Evolutionary conservation across 2,888 invertebrate species (phyloP).

Genomic region (Drosophila atripex): DNA sequence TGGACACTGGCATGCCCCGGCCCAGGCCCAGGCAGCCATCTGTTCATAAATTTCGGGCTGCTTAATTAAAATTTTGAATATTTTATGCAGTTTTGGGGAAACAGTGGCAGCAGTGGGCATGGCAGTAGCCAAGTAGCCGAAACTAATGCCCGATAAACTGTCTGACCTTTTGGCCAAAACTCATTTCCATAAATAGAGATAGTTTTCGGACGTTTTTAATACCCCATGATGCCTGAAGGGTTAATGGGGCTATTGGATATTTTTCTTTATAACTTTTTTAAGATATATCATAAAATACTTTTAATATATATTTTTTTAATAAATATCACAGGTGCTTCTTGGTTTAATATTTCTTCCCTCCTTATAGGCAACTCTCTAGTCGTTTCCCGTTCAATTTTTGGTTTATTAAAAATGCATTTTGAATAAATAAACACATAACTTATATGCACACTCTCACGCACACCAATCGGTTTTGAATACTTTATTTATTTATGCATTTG

Average conservation of each 20-base stretch:
- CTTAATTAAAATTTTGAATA: constrained; percentile 68
- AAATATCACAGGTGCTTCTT: neutral
- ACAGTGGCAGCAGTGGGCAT: constrained; percentile 23
- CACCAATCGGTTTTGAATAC: neutral
- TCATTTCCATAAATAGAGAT: constrained; percentile 36
- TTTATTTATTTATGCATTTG: constrained; percentile 21
- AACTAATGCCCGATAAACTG: constrained; percentile 51
- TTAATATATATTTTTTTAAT: neutral
- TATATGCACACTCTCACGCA: constrained; percentile 6
- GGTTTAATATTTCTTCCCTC: neutral
- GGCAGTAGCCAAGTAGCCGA: constrained; percentile 46
- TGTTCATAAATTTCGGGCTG: constrained; percentile 52
- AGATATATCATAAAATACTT: neutral
- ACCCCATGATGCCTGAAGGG: neutral
- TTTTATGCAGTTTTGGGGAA: constrained; percentile 41
- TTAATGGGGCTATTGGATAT: neutral
- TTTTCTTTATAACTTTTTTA: no score
- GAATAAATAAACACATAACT: constrained; percentile 37
- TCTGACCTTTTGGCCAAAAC: constrained; percentile 46
- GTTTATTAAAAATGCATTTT: constrained; percentile 34
- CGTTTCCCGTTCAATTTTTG: neutral
- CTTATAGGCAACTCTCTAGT: neutral
- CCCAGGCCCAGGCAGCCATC: constrained; percentile 12
- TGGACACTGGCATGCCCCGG: neutral
- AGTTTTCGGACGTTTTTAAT: neutral